Evolutionary conservation across 1,140 invertebrate species (phyloP), one percentile per base, ranked within the genome.

Genomic region (Leucophenga varia): DNA sequence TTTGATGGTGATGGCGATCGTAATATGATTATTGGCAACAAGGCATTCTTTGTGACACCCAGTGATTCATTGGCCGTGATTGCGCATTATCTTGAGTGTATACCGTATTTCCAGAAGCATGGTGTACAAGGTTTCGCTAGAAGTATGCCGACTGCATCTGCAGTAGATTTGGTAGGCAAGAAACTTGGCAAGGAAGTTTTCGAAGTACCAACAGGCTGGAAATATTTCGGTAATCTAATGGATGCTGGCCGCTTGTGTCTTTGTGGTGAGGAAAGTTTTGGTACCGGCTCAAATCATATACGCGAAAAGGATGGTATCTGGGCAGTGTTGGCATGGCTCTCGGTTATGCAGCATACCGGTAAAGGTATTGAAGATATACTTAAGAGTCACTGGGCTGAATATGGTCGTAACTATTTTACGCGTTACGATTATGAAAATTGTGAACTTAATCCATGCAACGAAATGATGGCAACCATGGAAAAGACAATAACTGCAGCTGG

Each of bases 221-320:
- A 96, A 75, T 96, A 91, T 77, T 96, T 93, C 82, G 97, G 97
- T 32, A 99, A 99, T 79, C 79, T 99, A 25, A 98, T 99, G 95
- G 97, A 99, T 80, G 93, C 91, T 20, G 91, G 88, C 14, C 80
- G 86, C 36, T 73, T 99, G 17, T 97, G 93, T 0, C 78, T 99
- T 6, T 99, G 97, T 77, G 97, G 97, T 2, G 97, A 99, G 79
- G 97, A 99, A 79, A 97, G 94, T 78, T 99, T 99, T 79, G 97
- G 96, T 31, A 93, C 90, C 6, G 91, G 91, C 5, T 93, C 91
- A 0, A 85, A 91, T 79, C 91, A 94, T 75, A 88, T 94, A 49
- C 82, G 96, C 34, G 97, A 99, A 78, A 99, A 99, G 79, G 97
- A 99, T 79, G 97, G 97, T 14, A 84, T 99, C 51, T 99, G 97